These are phyloP conservation scores for Chymomyza caudatula DNA, from an alignment of 2,888 invertebrate species.

Conservation along the genomic window DNA sequence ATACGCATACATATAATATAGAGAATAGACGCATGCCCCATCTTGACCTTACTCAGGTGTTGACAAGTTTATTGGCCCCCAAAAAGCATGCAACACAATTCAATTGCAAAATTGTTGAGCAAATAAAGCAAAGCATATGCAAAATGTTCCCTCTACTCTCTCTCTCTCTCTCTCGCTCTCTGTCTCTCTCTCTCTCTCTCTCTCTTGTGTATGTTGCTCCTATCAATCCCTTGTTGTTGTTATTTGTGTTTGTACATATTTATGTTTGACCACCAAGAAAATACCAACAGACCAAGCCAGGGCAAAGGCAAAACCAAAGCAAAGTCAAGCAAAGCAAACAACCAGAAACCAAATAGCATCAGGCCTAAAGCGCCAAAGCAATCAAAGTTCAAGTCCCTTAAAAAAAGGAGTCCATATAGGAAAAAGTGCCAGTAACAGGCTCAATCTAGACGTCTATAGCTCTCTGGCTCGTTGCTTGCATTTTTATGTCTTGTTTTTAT, in stretches of 20 bases:
- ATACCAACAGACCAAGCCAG: neutral
- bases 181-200: neutral
- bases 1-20: neutral
- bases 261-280: neutral
- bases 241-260: neutral
- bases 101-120: neutral
- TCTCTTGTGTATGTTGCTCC: neutral
- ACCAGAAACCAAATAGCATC: neutral
- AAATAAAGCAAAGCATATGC: constrained; percentile 1
- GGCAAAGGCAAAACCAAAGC: neutral
- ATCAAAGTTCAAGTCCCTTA: neutral
- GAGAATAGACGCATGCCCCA: neutral
- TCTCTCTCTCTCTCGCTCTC: neutral
- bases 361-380: neutral
- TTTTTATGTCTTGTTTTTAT: neutral
- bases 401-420: neutral
- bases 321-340: neutral
- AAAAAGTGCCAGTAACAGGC: neutral
- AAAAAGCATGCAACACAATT: neutral
- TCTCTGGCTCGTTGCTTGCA: neutral
- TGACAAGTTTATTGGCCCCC: constrained; percentile 34
- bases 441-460: neutral
- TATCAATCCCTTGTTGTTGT: neutral
- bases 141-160: neutral
- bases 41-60: constrained; percentile 34